These are phyloP conservation scores for Caenorhabditis briggsae DNA, from an alignment of 1,140 invertebrate species.

Conservation along the genomic window DNA sequence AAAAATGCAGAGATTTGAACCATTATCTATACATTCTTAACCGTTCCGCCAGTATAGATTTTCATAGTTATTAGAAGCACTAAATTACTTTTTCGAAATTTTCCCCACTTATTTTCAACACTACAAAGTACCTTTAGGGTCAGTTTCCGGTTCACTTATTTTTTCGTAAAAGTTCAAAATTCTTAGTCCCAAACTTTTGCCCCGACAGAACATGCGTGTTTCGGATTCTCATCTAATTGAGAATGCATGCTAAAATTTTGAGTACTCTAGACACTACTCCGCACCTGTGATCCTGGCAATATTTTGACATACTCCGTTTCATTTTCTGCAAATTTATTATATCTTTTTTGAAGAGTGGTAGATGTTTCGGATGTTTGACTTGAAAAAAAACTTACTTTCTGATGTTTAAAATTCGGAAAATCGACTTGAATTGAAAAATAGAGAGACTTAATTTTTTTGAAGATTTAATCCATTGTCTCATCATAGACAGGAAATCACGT, in stretches of 20 bases:
- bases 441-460: no score
- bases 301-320: neutral
- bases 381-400: no score
- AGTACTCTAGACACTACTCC: neutral
- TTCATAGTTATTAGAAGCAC: no score
- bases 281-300: neutral
- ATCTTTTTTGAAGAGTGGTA: neutral
- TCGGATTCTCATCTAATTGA: constrained; percentile 44
- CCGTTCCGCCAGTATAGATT: no score
- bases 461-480: no score
- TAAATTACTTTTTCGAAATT: no score
- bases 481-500: no score
- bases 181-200: neutral
- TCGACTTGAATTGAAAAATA: no score
- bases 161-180: neutral
- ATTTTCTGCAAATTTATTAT: neutral
- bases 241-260: constrained; percentile 39
- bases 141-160: neutral
- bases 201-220: neutral
- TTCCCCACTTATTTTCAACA: no score
- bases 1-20: no score
- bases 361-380: neutral
- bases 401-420: no score
- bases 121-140: neutral
- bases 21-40: no score